phyloP scores from a whole-genome alignment of 2,113 vertebrate genomes.

The Tachysurus fulvidraco region DNA sequence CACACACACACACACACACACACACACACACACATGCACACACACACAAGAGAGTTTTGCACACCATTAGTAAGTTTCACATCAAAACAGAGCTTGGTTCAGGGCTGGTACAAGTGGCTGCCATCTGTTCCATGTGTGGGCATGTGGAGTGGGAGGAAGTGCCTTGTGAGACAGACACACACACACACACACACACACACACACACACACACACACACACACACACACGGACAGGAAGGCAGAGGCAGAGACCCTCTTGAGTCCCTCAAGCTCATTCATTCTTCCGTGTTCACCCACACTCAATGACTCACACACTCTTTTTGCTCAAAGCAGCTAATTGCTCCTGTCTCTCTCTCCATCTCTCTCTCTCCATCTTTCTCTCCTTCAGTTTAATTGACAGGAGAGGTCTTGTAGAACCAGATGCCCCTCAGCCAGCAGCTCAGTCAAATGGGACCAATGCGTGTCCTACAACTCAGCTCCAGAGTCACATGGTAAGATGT shows the following conservation, averaged over 20 bases:
- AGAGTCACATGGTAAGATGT: conserved; percentile 87
- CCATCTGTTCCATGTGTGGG: conserved; percentile 58
- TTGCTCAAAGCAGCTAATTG: conserved; percentile 16
- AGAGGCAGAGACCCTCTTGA: conserved; percentile 42
- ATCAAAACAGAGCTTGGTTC: conserved; percentile 37
- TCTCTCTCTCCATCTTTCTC: background rate
- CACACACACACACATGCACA: conserved; percentile 21
- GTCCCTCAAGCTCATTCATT: conserved; percentile 35
- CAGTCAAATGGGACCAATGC: conserved; percentile 82
- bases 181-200: conserved; percentile 18
- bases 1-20: conserved; percentile 26
- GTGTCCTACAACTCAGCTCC: conserved; percentile 82
- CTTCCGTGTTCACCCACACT: conserved; percentile 39
- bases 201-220: conserved; percentile 25
- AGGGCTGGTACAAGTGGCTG: conserved; percentile 48
- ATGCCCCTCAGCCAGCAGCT: conserved; percentile 76
- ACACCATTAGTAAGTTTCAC: conserved; percentile 52
- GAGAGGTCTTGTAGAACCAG: conserved; percentile 85
- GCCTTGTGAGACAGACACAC: conserved; percentile 17
- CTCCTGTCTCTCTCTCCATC: background rate
- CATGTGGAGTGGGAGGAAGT: conserved; percentile 47
- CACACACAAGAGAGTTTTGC: background rate
- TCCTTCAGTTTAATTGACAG: conserved; percentile 84
- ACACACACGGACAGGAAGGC: conserved; percentile 32
- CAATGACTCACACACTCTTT: conserved; percentile 40